phyloP scores from a whole-genome alignment of 2,797 vertebrate genomes.

The Nyctalus aviator region DNA sequence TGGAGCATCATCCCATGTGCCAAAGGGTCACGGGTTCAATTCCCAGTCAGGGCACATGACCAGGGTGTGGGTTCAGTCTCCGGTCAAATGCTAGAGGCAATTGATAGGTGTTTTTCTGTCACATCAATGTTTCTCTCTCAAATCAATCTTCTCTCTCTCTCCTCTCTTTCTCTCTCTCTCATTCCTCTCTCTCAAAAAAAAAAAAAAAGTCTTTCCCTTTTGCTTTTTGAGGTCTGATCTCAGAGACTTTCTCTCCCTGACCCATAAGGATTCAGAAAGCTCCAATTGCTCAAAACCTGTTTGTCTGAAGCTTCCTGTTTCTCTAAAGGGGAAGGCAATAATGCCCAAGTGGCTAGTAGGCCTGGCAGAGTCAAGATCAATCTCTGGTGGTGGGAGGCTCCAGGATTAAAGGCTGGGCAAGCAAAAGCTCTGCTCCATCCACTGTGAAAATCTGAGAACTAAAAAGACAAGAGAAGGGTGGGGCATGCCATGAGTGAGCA shows the following conservation, averaged over 20 bases:
- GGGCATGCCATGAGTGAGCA: slow-evolving; percentile 2
- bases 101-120: no score
- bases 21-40: background rate
- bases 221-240: slow-evolving; percentile 42
- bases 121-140: background rate
- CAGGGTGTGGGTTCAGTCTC: background rate
- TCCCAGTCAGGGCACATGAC: background rate
- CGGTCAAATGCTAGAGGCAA: background rate
- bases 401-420: slow-evolving; percentile 42
- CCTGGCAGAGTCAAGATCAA: slow-evolving; percentile 26
- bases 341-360: background rate
- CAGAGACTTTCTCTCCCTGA: slow-evolving; percentile 40
- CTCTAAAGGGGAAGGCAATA: slow-evolving; percentile 54
- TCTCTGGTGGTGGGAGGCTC: background rate
- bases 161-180: background rate
- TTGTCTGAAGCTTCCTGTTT: slow-evolving; percentile 61
- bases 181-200: background rate
- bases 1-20: background rate
- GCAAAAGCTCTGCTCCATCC: slow-evolving; percentile 35
- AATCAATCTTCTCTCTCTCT: no score
- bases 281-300: slow-evolving; percentile 19
- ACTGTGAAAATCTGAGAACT: slow-evolving; percentile 50
- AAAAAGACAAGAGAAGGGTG: slow-evolving; percentile 35
- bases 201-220: slow-evolving; percentile 40
- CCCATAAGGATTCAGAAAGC: slow-evolving; percentile 30